Conservation (phyloP, 2,888 invertebrate species). For the Stenolophus ochropezus region DNA sequence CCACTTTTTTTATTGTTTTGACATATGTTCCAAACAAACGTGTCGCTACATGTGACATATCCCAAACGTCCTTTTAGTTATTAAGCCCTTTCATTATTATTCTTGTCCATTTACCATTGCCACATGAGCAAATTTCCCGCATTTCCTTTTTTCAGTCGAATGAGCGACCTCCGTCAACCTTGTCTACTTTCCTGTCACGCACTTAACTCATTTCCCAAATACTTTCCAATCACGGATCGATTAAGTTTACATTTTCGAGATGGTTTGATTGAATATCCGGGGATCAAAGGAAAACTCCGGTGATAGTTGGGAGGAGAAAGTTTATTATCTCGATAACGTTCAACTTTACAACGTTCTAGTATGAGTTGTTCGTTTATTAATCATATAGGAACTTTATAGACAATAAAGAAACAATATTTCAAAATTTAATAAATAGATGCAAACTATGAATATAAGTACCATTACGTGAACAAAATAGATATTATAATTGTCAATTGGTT, state of each 20-base stretch:
- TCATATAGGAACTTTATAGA: too few relatives aligned
- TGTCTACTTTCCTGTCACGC: conserved; percentile 14
- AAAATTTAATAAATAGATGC: too few relatives aligned
- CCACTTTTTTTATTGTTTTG: too few relatives aligned
- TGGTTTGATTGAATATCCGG: conserved; percentile 27
- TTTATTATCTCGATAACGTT: conserved; percentile 3
- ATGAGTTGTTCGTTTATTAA: too few relatives aligned
- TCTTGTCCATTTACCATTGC: not conserved
- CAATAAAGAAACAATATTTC: too few relatives aligned
- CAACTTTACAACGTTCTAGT: too few relatives aligned
- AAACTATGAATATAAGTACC: too few relatives aligned
- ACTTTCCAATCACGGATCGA: conserved; percentile 25
- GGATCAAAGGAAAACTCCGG: not conserved
- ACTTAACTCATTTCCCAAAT: conserved; percentile 3
- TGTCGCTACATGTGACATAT: too few relatives aligned
- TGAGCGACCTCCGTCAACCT: not conserved
- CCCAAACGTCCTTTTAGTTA: too few relatives aligned
- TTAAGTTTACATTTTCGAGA: conserved; percentile 20
- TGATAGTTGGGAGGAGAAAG: conserved; percentile 13
- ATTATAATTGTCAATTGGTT: too few relatives aligned
- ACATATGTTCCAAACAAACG: too few relatives aligned
- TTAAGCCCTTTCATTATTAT: not conserved
- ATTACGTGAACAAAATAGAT: too few relatives aligned
- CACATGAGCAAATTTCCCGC: not conserved
- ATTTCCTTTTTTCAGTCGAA: conserved; percentile 7